A percentile compares a stretch with the other conserved stretches of the same genome.
phyloP scores from a whole-genome alignment of 1,140 invertebrate genomes.

The Dinothrombium tinctorium region DNA sequence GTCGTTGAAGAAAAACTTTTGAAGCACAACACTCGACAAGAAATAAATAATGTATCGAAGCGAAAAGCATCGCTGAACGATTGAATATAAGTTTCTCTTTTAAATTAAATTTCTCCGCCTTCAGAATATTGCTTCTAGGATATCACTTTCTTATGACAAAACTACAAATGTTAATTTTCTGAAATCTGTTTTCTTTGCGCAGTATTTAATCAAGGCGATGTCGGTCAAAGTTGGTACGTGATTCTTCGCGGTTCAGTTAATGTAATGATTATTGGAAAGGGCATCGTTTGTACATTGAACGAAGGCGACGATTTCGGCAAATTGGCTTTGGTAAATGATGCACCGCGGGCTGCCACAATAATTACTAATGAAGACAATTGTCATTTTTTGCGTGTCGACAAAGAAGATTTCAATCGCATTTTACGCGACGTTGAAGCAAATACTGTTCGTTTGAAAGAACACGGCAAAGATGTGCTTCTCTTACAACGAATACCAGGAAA shows the following conservation, averaged over 20 bases:
- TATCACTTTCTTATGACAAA: too few species aligned
- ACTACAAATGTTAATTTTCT: too few species aligned
- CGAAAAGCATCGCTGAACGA: too few species aligned
- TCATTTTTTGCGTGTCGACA: slow-evolving; percentile 61
- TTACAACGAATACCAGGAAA: slow-evolving; percentile 3
- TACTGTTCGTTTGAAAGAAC: slow-evolving; percentile 60
- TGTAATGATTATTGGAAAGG: slow-evolving; percentile 64
- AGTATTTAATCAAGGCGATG: slow-evolving; percentile 74
- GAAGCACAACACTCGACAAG: too few species aligned
- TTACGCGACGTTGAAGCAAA: slow-evolving; percentile 61
- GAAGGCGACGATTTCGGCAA: slow-evolving; percentile 76
- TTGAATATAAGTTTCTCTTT: too few species aligned
- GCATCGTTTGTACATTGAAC: slow-evolving; percentile 50
- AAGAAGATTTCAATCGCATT: slow-evolving; percentile 64
- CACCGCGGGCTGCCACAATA: slow-evolving; percentile 61
- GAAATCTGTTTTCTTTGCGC: slow-evolving; percentile 20
- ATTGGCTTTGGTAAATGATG: slow-evolving; percentile 61
- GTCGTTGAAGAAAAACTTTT: too few species aligned
- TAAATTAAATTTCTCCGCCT: too few species aligned
- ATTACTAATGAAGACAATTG: slow-evolving; percentile 56
- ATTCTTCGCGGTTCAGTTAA: slow-evolving; percentile 59
- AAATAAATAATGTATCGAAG: too few species aligned
- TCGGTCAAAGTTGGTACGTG: slow-evolving; percentile 70
- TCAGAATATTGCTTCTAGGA: too few species aligned
- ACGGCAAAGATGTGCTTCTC: slow-evolving; percentile 45